phyloP scores from a whole-genome alignment of 2,797 vertebrate genomes.

The Halcyon chelicuti region DNA sequence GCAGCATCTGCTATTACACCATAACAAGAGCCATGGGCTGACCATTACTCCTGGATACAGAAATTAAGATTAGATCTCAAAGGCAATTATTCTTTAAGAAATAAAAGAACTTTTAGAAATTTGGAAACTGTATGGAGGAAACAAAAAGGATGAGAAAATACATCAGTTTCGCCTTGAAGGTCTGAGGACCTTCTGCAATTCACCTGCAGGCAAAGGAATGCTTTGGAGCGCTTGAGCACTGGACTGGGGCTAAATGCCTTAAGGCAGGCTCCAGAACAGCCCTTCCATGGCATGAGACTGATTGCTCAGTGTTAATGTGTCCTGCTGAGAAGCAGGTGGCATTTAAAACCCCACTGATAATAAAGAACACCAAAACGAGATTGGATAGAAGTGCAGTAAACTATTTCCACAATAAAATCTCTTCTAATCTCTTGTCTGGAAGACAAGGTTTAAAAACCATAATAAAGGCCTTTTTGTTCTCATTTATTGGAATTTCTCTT shows the following conservation, averaged over 20 bases:
- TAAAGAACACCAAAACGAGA: not conserved
- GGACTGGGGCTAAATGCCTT: not conserved
- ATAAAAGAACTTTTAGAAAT: not conserved
- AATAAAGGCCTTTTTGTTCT: not conserved
- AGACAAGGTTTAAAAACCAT: not conserved
- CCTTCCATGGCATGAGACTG: not conserved
- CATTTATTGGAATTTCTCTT: not conserved
- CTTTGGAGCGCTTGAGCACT: not conserved
- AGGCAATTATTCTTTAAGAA: not conserved
- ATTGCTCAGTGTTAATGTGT: fast-evolving
- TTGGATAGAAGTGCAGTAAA: not conserved
- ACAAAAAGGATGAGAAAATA: not conserved
- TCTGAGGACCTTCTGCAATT: not conserved
- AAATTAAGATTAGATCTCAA: not conserved
- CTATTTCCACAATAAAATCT: not conserved
- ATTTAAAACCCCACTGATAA: not conserved
- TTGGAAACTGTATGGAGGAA: not conserved
- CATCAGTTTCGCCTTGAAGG: fast-evolving
- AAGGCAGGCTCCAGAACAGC: not conserved
- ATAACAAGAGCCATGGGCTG: not conserved
- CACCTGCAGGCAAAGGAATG: not conserved
- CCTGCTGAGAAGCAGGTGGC: not conserved
- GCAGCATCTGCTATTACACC: not conserved
- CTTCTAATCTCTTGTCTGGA: not conserved
- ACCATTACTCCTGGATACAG: not conserved